Evolutionary conservation across 2,888 invertebrate genomes (phyloP).

Genomic region (Pandemis corylana): DNA sequence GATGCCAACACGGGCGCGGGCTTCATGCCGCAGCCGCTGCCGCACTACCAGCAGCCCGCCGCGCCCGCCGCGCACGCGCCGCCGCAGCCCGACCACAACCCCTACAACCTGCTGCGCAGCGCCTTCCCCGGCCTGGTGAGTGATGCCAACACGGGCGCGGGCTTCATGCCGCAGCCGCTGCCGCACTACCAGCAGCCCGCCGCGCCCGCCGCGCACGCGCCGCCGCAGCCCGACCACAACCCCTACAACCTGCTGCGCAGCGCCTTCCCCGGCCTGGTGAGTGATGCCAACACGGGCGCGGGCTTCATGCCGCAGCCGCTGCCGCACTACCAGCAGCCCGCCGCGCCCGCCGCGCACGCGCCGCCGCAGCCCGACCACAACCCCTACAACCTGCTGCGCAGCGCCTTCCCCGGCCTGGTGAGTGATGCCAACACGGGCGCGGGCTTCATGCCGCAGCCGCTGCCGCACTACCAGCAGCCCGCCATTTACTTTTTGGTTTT

Average conservation of each 20-base stretch:
- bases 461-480: not conserved
- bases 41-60: not conserved
- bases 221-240: too few relatives aligned
- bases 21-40: slow-evolving; percentile 52
- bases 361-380: too few relatives aligned
- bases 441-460: slow-evolving; percentile 52
- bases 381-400: too few relatives aligned
- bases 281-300: slow-evolving; percentile 55
- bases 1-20: slow-evolving; percentile 53
- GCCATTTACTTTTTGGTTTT: not conserved
- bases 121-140: slow-evolving; percentile 73
- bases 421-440: slow-evolving; percentile 56
- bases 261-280: too few relatives aligned
- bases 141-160: slow-evolving; percentile 52
- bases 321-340: too few relatives aligned
- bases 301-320: slow-evolving; percentile 52
- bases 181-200: too few relatives aligned
- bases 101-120: slow-evolving; percentile 63
- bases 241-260: too few relatives aligned
- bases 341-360: too few relatives aligned
- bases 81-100: slow-evolving; percentile 56
- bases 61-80: slow-evolving; percentile 25
- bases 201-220: too few relatives aligned
- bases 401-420: too few relatives aligned
- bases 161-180: slow-evolving; percentile 52